Evolutionary conservation across 2,113 vertebrate genomes (phyloP), one percentile per base, ranked within the genome.

Genomic region (Triplophysa siluroides): DNA sequence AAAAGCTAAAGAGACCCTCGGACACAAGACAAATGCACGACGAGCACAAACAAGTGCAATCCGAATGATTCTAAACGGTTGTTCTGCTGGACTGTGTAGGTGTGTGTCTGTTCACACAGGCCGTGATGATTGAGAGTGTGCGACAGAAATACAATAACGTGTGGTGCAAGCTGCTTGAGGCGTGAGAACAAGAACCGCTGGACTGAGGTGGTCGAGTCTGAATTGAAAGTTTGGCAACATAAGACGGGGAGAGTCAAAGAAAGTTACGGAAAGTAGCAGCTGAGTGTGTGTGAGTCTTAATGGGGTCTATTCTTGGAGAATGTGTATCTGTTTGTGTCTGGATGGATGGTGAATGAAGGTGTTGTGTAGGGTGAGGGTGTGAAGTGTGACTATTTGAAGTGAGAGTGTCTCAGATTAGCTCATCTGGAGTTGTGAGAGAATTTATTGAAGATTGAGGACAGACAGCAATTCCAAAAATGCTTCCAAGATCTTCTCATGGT

Each of bases 371-470:
- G 41, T 58, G 33, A 19, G 62, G 29, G 33, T 21, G 14, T 69
- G 16, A 26, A 71, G 19, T 56, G 21, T 56, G 54, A 21, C 19
- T 56, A 8, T 56, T n/a, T 8, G 19, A 56, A 19, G 54, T n/a
- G 54, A 56, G 9, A 7, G 19, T 8, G 19, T 65, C 16, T 45
- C 50, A 63, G 29, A 70, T 54, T 62, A 61, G 21, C 18, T 18
- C 18, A 29, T 11, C 12, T 4, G 14, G 19, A 52, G n/a, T 12
- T 63, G 62, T 33, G 2, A 14, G 29, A 47, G 38, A 72, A 73
- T 52, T 84, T 79, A 61, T 82, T 76, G 47, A 26, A 63, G 47
- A 43, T 38, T 65, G 54, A 63, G 8, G 24, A 71, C 58, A 77
- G 78, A 29, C 52, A 16, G 47, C 54, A 24, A 33, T 52, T 65